Base-by-base conservation (phyloP, 2,888 invertebrate species). In the Agrochola litura region DNA sequence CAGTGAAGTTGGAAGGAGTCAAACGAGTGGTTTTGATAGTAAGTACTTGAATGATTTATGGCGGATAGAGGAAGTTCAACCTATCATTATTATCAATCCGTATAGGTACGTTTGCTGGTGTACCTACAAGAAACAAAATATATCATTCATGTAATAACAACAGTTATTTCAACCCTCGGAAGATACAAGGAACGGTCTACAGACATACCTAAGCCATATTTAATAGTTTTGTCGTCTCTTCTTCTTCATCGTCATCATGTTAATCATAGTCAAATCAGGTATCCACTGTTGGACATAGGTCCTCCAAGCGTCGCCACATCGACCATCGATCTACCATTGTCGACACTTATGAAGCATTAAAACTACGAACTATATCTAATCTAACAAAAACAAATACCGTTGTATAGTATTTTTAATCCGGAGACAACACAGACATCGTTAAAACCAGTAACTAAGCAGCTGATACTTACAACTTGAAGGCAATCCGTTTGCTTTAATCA, bases 401-500 rank as follows among this genome's bases (percentile, higher is more conserved):
- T 25, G 6, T 22, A 14, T 6, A 43, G 2, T 37, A 5, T 49
- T 58, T 65, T 22, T 58, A 58, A 75, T 49, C 25, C 43, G 0
- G 16, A 56, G 61, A 84, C 49, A 79, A 49, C 54, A 52, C 56
- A 63, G 43, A 58, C n/a, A 52, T 25, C 49, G 19, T 2, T 61
- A 46, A 79, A 79, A n/a, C 61, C 61, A 67, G 58, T 52, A 61
- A 43, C 58, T 70, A 73, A 77, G 52, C 30, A 41, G 6, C 56
- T 30, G n/a, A 19, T 43, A 19, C 76, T 75, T 52, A 67, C 61
- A 60, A 60, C 14, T 49, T 10, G 54, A 56, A 70, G 56, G 61
- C 46, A 70, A 83, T 73, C 52, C 25, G 37, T 76, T 76, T 58
- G 58, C 22, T 68, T 73, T 71, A 83, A 83, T 69, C 71, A 67